Evolutionary conservation across 1,140 invertebrate species (phyloP).

Genomic region (Vanessa atalanta): DNA sequence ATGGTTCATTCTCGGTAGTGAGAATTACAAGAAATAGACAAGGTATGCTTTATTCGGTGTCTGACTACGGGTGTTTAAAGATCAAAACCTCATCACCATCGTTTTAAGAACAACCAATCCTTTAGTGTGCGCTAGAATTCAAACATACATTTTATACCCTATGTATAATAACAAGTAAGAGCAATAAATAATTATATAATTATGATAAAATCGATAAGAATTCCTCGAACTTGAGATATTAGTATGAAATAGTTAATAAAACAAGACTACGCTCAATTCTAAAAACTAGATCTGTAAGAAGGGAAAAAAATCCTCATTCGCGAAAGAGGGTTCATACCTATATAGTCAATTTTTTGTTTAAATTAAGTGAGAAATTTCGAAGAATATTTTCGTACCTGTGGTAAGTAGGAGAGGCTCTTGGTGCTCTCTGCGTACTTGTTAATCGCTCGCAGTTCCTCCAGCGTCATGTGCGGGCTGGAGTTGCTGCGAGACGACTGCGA

Average conservation of each 20-base stretch:
- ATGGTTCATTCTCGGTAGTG: constrained; percentile 50
- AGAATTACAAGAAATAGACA: constrained; percentile 51
- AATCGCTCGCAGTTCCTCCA: constrained; percentile 91
- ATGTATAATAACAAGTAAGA: neutral
- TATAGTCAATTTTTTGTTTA: neutral
- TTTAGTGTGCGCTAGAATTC: constrained; percentile 77
- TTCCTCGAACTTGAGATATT: neutral
- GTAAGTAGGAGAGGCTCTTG: constrained; percentile 93
- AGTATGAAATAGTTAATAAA: neutral
- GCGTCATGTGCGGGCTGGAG: constrained; percentile 86
- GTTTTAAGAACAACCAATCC: constrained; percentile 69
- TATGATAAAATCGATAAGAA: neutral
- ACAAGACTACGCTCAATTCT: neutral
- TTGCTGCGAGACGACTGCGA: constrained; percentile 84
- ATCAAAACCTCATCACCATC: constrained; percentile 70
- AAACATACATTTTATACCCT: constrained; percentile 57
- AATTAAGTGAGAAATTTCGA: constrained; percentile 5
- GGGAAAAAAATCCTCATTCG: neutral
- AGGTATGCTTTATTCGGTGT: constrained; percentile 43
- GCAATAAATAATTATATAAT: neutral
- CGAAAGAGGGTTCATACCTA: neutral
- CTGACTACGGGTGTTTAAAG: constrained; percentile 63
- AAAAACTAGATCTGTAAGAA: neutral
- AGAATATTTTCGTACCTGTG: constrained; percentile 84
- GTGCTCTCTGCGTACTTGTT: constrained; percentile 96